Base-by-base conservation (phyloP, 1,140 invertebrate genomes). In the Odontomachus brunneus region DNA sequence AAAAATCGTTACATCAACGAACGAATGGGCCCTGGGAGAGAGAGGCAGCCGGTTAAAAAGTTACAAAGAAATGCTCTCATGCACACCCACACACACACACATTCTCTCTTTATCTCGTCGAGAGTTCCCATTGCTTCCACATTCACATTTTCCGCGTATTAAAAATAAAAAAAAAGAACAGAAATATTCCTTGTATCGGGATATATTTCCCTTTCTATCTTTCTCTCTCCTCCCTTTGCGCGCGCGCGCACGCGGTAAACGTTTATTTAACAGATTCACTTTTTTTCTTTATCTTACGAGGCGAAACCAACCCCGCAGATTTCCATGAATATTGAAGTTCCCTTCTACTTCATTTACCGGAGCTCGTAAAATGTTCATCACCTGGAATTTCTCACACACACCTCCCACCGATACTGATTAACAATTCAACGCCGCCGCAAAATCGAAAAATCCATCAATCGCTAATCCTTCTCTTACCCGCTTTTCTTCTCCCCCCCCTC, bases 1-100 rank as follows among this genome's bases (percentile, higher is more conserved):
- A 80, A 80, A 80, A 80, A 80, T 80, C 69, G 75, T 59, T 71
- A 71, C 75, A 71, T 80, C 75, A 80, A 71, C 75, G 65, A 22
- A 71, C 53, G 65, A 80, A 80, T 71, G 75, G 51, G 75, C 19
- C 65, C 65, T 44, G 65, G 22, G 75, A 78, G 75, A 80, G 51
- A 63, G n/a, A 38, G n/a, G 22, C 38, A 51, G 26, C 38, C 51
- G 17, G 75, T 80, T 67, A 48, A 80, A 71, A 71, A 71, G 65
- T 71, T 80, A 59, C 22, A 57, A 71, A 71, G 75, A 71, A 80
- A 80, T 49, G 33, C 48, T 53, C 74, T 76, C 29, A 19, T 69
- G 38, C 55, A 80, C 65, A 71, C 38, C 4, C 38, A 24, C n/a
- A n/a, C n/a, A n/a, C n/a, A n/a, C n/a, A n/a, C n/a, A n/a, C n/a